Evolutionary conservation across 2,888 invertebrate genomes (phyloP).

Genomic region (Nemoura dubitans): DNA sequence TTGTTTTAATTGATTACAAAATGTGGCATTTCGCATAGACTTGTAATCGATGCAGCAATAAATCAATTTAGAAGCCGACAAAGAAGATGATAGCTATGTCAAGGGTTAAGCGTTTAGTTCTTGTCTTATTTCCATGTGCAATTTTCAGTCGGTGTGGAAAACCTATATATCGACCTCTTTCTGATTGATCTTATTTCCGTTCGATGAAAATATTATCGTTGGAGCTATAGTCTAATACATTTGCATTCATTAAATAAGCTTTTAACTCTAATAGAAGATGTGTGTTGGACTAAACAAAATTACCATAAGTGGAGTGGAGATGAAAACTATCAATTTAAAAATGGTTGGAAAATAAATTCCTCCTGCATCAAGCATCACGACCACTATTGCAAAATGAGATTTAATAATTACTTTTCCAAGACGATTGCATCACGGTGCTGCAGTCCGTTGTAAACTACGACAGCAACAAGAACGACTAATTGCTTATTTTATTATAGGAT

Average conservation of each 20-base stretch:
- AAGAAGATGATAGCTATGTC: not conserved
- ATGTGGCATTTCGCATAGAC: not conserved
- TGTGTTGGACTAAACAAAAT: not conserved
- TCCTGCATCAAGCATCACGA: not conserved
- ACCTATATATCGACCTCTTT: not conserved
- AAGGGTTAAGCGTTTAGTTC: not conserved
- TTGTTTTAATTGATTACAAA: not conserved
- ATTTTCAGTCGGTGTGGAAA: not conserved
- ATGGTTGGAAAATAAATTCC: not conserved
- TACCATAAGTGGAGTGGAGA: constrained; percentile 3
- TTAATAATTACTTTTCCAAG: constrained; percentile 2
- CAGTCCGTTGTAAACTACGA: not conserved
- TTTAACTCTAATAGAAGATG: too few relatives aligned
- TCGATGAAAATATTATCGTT: not conserved
- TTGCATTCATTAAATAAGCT: too few relatives aligned
- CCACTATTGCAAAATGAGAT: not conserved
- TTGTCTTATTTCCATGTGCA: not conserved
- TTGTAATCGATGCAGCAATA: not conserved
- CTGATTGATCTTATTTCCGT: not conserved
- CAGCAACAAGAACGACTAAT: not conserved
- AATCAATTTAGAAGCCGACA: not conserved
- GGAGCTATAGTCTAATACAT: not conserved
- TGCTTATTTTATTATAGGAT: not conserved
- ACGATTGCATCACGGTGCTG: not conserved
- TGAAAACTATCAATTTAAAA: not conserved